Evolutionary conservation across 2,888 invertebrate genomes (phyloP), one percentile per base, ranked within the genome.

Genomic region (Eristalis arbustorum): DNA sequence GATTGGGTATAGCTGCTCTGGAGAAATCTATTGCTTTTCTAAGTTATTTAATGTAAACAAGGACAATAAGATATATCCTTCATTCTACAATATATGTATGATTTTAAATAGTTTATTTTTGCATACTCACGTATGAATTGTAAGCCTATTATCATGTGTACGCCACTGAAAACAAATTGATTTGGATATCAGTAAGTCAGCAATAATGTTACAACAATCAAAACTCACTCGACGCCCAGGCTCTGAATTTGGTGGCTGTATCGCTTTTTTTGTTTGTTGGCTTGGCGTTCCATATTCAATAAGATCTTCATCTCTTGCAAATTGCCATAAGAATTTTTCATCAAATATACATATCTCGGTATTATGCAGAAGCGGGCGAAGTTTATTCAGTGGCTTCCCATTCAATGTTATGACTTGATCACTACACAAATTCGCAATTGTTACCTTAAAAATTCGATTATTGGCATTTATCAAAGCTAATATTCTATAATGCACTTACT

Each of bases 321-420:
- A 91, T 37, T 89, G 76, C 92, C 92, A 92, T 10, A 90, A 88
- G 88, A 91, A 91, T n/a, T 89, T 84, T 37, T 89, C 89, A 68
- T 90, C 90, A n/a, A 92, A 88, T 28, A 92, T 91, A 59, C 89
- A 88, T 66, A 92, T 91, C 59, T 89, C 89, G 0, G 90, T 89
- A 22, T 91, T 91, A 78, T 90, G 90, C 23, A 90, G 78, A 11
- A 92, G 84, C 2, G 90, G 91, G 14, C 91, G 91, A 84, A 90
- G 90, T 25, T 89, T 88, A 6, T 82, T 80, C 3, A 92, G 85
- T 5, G 85, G 23, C 56, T 89, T 89, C 0, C 90, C 91, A 88
- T 92, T 91, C 1, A 92, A 64, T 22, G 83, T 83, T 14, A 92
- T 89, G 0, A 91, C 91, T 42, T 90, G 88, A 22, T 89, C 88